Evolutionary conservation across 2,113 vertebrate species (phyloP).

Genomic region (Anolis carolinensis): DNA sequence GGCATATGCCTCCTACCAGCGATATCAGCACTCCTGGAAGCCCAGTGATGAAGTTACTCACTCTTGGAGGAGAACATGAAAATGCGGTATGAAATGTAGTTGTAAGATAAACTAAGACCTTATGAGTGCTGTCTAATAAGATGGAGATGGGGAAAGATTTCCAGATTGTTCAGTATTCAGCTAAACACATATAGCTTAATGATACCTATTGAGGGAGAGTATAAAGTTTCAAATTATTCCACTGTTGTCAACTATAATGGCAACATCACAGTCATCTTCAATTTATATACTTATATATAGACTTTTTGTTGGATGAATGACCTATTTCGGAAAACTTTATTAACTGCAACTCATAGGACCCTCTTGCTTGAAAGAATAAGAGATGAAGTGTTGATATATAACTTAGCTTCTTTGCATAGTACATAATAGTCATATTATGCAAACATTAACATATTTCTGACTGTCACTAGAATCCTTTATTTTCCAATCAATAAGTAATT

Average conservation of each 20-base stretch:
- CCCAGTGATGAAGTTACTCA: slow-evolving; percentile 80
- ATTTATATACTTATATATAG: neutral
- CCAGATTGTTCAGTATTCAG: neutral
- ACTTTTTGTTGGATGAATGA: neutral
- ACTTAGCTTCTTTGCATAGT: neutral
- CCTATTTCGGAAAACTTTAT: neutral
- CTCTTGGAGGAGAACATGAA: slow-evolving; percentile 79
- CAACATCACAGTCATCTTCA: neutral
- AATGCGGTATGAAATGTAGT: slow-evolving; percentile 78
- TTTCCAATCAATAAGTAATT: neutral
- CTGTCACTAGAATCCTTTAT: neutral
- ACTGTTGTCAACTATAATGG: neutral
- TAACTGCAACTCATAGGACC: neutral
- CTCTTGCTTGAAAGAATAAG: neutral
- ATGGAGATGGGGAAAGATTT: neutral
- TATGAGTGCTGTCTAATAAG: neutral
- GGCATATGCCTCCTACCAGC: slow-evolving; percentile 75
- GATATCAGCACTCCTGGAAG: slow-evolving; percentile 76
- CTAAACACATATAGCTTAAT: neutral
- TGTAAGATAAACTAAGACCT: neutral
- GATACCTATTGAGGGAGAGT: neutral
- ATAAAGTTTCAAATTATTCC: neutral
- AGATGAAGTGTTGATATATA: neutral
- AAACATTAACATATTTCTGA: neutral
- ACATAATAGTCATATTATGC: neutral